Base-by-base conservation (phyloP, 2,888 invertebrate species). In the Meteorus cinctellus region DNA sequence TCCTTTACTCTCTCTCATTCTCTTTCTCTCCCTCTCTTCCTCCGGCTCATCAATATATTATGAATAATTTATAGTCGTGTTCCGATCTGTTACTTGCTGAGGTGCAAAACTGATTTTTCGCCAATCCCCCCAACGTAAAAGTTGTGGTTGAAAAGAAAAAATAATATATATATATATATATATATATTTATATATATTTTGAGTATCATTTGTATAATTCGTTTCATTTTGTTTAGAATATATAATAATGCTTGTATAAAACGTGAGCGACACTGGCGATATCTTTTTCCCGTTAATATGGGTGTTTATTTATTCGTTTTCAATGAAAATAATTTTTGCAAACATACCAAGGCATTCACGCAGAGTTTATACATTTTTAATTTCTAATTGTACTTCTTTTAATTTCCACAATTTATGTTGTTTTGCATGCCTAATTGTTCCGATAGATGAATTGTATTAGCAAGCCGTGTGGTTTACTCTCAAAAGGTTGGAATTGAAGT, bases 391-490 rank as follows among this genome's bases (percentile, higher is more conserved):
- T 19, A n/a, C 5, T 19, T 55, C 19, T 19, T 19, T 55, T 24
- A 4, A 55, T 55, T 5, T 55, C n/a, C 19, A 55, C 4, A 8
- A 55, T 24, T 55, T n/a, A 55, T 19, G 19, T 24, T 19, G 55
- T 41, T 41, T 34, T 41, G 8, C n/a, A 65, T 19, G 16, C 19
- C n/a, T 12, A 41, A 36, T 41, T 34, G 5, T 63, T 65, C 36
- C 36, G 16, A 34, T 41, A 36, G 12, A 12, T n/a, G 3, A 24
- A 62, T 62, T 41, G 19, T 62, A 71, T 41, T 27, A 16, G 45
- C 71, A 36, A 71, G 71, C 60, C 59, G 24, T 71, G 71, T 71
- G 71, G 60, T 71, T 71, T 34, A 6, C 41, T 27, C 62, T 27
- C 41, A 12, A 41, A 10, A 41, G 16, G n/a, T 34, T 12, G 62